phyloP scores from a whole-genome alignment of 2,888 invertebrate genomes.

The Cantharis flavilabris region DNA sequence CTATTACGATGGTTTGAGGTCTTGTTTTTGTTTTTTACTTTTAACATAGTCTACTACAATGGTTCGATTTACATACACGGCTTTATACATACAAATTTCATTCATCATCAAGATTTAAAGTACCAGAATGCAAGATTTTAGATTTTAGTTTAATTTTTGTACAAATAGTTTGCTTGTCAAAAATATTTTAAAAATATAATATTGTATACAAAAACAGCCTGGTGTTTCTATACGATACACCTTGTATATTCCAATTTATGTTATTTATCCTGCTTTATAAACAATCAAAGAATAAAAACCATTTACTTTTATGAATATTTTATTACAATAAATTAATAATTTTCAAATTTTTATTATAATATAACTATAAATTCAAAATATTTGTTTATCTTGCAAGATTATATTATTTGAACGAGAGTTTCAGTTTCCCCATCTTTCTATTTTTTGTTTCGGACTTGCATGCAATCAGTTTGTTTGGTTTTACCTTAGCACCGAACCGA shows the following conservation, averaged over 20 bases:
- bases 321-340: background rate
- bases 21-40: background rate
- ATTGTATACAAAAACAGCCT: slow-evolving; percentile 39
- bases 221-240: slow-evolving; percentile 29
- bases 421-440: too few species aligned
- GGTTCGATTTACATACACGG: background rate
- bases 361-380: too few species aligned
- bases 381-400: too few species aligned
- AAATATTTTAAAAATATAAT: slow-evolving; percentile 46
- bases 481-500: too few species aligned
- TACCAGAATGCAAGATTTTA: slow-evolving; percentile 27
- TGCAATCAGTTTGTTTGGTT: too few species aligned
- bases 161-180: slow-evolving; percentile 26
- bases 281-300: slow-evolving; percentile 45
- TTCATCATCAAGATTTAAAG: slow-evolving; percentile 8
- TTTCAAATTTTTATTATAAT: background rate
- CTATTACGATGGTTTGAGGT: slow-evolving; percentile 1
- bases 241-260: slow-evolving; percentile 38
- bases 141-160: slow-evolving; percentile 37
- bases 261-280: slow-evolving; percentile 44
- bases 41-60: background rate
- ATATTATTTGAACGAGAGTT: too few species aligned
- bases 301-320: background rate
- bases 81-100: background rate
- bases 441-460: too few species aligned